These are phyloP conservation scores for Meteorus colon DNA, from an alignment of 2,888 invertebrate genomes.

Conservation along the genomic window DNA sequence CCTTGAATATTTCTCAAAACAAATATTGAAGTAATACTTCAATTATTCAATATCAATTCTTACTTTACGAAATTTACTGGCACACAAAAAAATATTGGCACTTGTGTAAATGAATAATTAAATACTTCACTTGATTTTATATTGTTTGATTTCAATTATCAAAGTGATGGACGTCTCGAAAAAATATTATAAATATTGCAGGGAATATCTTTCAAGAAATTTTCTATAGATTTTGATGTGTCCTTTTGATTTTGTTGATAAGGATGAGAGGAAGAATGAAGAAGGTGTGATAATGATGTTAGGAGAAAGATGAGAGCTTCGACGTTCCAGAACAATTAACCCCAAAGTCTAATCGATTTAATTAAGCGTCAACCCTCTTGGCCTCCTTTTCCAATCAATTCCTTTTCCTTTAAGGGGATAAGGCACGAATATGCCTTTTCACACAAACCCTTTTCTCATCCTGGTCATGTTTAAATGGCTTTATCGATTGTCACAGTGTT, in stretches of 20 bases:
- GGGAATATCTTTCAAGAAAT: not conserved
- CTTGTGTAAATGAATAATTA: too few relatives aligned
- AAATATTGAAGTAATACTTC: too few relatives aligned
- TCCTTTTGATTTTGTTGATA: not conserved
- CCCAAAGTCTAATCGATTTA: constrained; percentile 70
- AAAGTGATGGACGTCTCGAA: not conserved
- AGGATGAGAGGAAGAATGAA: not conserved
- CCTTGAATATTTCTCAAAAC: constrained; percentile 5
- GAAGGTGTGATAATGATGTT: not conserved
- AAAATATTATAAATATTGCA: not conserved
- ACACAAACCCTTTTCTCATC: constrained; percentile 51
- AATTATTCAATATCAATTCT: too few relatives aligned
- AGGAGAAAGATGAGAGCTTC: constrained; percentile 36
- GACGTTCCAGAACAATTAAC: constrained; percentile 70
- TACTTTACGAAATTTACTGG: too few relatives aligned
- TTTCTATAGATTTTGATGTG: too few relatives aligned
- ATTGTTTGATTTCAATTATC: too few relatives aligned
- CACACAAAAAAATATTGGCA: too few relatives aligned
- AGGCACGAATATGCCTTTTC: constrained; percentile 30
- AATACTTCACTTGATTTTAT: too few relatives aligned
- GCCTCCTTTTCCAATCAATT: constrained; percentile 59
- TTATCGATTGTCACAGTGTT: too few relatives aligned
- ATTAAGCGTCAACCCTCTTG: constrained; percentile 62
- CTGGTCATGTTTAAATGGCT: constrained; percentile 46
- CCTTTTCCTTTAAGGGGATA: constrained; percentile 48